phyloP scores from a whole-genome alignment of 2,113 vertebrate species.

The Chaetodon trifascialis region DNA sequence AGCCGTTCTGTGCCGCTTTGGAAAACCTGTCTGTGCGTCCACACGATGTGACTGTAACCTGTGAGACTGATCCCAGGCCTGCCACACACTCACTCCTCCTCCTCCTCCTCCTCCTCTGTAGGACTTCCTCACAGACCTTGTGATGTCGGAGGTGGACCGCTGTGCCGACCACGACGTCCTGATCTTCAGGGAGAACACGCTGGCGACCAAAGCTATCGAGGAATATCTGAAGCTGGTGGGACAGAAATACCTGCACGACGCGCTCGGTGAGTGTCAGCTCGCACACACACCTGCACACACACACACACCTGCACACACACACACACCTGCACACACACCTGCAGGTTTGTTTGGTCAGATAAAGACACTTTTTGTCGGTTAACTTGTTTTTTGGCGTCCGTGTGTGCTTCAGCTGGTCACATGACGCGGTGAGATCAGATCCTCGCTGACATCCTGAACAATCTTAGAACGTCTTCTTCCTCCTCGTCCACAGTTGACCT shows the following conservation, averaged over 20 bases:
- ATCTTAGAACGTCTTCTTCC: too few species aligned
- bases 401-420: too few species aligned
- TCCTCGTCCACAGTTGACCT: too few species aligned
- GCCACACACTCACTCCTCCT: neutral
- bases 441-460: too few species aligned
- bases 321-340: neutral
- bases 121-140: conserved; percentile 97
- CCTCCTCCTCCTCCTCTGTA: conserved; percentile 56
- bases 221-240: conserved; percentile 97
- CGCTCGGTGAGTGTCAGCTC: conserved; percentile 87
- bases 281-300: neutral
- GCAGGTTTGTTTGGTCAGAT: too few species aligned
- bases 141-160: conserved; percentile 97
- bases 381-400: too few species aligned
- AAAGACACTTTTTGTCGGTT: too few species aligned
- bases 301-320: neutral
- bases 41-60: too few species aligned
- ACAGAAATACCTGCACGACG: conserved; percentile 96
- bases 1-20: too few species aligned
- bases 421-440: too few species aligned
- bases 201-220: conserved; percentile 97
- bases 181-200: conserved; percentile 98
- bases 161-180: conserved; percentile 96
- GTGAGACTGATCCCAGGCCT: too few species aligned
- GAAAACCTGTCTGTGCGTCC: too few species aligned